Percentiles rank a stretch among this genome's conserved stretches.
These are phyloP conservation scores for Glomeris marginata DNA, from an alignment of 2,888 invertebrate genomes.

Conservation along the genomic window DNA sequence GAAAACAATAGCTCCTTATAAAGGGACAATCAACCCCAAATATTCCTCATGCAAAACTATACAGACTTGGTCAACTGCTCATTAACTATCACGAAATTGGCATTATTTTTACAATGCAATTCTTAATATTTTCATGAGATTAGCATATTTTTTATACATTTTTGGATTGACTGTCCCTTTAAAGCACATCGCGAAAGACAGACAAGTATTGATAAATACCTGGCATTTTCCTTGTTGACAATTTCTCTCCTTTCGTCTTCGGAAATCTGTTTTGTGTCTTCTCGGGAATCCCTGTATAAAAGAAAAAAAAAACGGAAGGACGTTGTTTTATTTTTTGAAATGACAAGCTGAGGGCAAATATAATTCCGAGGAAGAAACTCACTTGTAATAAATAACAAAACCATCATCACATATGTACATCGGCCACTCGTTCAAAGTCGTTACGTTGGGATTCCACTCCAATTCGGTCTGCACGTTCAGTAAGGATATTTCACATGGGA, in stretches of 20 bases:
- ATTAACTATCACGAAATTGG: too few relatives aligned
- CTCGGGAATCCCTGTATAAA: constrained; percentile 42
- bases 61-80: too few relatives aligned
- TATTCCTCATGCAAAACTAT: too few relatives aligned
- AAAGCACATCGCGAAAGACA: not conserved
- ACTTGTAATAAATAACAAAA: constrained; percentile 52
- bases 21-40: not conserved
- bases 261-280: constrained; percentile 41
- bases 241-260: constrained; percentile 46
- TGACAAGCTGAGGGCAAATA: not conserved
- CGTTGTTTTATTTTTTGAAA: not conserved
- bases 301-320: not conserved
- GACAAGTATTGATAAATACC: constrained; percentile 23
- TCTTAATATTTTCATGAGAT: too few relatives aligned
- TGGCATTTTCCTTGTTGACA: constrained; percentile 40
- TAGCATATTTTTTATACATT: too few relatives aligned
- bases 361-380: constrained; percentile 15
- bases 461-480: constrained; percentile 43
- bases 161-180: too few relatives aligned
- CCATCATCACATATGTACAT: constrained; percentile 44
- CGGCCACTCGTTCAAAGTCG: constrained; percentile 40
- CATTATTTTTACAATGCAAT: too few relatives aligned
- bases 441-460: constrained; percentile 43
- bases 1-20: too few relatives aligned
- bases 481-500: constrained; percentile 48